phyloP scores from a whole-genome alignment of 1,140 invertebrate species.

The Scaptomyza hsui region DNA sequence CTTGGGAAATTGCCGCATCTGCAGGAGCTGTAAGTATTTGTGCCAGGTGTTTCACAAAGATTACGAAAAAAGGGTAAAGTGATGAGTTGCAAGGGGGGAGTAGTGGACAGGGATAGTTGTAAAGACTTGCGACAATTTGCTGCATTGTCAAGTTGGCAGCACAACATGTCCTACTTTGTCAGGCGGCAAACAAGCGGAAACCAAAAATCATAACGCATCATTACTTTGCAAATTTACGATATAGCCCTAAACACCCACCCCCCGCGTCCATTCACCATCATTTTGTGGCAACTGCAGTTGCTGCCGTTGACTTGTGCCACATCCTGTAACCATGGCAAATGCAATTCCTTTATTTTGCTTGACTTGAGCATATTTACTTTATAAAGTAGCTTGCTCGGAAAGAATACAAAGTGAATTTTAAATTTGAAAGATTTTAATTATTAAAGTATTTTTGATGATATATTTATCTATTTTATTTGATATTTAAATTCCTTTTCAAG shows the following conservation, averaged over 20 bases:
- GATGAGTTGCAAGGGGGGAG: background rate
- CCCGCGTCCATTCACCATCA: background rate
- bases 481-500: no score
- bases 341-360: conserved; percentile 28
- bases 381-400: background rate
- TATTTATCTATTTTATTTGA: no score
- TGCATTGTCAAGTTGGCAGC: conserved; percentile 45
- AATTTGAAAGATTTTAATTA: no score
- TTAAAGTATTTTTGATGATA: no score
- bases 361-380: background rate
- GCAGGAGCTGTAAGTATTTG: conserved; percentile 88
- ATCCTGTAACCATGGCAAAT: conserved; percentile 44
- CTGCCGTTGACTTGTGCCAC: conserved; percentile 32
- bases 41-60: conserved; percentile 56
- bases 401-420: no score
- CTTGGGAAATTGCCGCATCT: conserved; percentile 87
- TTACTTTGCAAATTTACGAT: conserved; percentile 80
- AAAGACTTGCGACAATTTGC: conserved; percentile 49
- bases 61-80: conserved; percentile 16
- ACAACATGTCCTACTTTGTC: conserved; percentile 69
- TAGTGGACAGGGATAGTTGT: no score
- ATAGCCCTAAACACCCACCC: background rate
- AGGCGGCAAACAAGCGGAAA: conserved; percentile 74
- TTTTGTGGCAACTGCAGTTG: conserved; percentile 11
- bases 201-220: conserved; percentile 83